These are phyloP conservation scores for Coracias cyanogaster DNA, from an alignment of 2,797 vertebrate species.

Conservation along the genomic window DNA sequence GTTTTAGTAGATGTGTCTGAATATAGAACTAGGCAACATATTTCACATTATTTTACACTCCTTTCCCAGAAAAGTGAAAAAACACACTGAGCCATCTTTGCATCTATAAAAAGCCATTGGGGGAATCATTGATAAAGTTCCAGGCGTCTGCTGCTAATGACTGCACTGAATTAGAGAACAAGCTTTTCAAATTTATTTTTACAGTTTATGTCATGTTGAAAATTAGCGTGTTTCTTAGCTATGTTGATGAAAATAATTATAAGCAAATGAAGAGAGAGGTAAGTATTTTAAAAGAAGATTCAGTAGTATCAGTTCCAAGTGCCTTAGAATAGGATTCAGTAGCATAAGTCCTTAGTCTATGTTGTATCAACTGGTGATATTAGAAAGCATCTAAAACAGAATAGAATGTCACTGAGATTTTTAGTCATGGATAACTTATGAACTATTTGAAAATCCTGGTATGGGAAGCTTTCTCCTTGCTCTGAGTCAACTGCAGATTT, in stretches of 20 bases:
- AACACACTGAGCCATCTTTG: background rate
- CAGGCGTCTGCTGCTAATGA: background rate
- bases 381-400: background rate
- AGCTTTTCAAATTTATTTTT: background rate
- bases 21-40: background rate
- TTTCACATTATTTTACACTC: background rate
- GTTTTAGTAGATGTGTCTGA: background rate
- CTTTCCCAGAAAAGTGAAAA: background rate
- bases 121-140: background rate
- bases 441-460: background rate
- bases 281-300: background rate
- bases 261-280: background rate
- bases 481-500: background rate
- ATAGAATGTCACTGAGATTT: background rate
- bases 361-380: background rate
- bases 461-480: background rate
- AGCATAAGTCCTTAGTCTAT: accelerated
- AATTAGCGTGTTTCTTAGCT: background rate
- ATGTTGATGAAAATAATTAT: background rate
- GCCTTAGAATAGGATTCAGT: background rate
- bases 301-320: accelerated
- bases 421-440: background rate
- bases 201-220: background rate
- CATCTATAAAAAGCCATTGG: background rate
- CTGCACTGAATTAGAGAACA: background rate